These are phyloP conservation scores for Drosophila serrata DNA, from an alignment of 1,140 invertebrate species.

Conservation along the genomic window DNA sequence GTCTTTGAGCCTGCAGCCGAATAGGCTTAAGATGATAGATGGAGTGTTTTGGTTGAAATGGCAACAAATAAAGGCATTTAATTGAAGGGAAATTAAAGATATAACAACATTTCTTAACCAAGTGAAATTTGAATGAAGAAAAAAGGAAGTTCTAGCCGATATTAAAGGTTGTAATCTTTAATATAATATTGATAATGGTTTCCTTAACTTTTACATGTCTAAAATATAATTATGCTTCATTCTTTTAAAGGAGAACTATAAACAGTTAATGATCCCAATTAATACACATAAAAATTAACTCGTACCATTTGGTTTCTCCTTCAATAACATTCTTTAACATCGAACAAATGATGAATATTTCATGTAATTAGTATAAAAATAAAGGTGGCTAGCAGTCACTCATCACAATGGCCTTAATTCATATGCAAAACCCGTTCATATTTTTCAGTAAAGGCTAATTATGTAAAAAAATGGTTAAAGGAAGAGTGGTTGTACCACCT, in stretches of 20 bases:
- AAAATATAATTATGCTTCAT: neutral
- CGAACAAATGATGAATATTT: constrained; percentile 19
- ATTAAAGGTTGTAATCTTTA: too few relatives aligned
- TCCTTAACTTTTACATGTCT: neutral
- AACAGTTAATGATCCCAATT: neutral
- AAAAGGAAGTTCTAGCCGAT: neutral
- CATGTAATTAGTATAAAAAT: constrained; percentile 18
- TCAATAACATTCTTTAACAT: constrained; percentile 4
- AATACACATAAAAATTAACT: neutral
- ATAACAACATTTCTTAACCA: neutral
- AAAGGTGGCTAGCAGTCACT: constrained; percentile 1
- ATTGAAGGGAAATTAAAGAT: neutral
- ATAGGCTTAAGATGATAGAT: constrained; percentile 39
- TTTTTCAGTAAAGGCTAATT: constrained; percentile 57
- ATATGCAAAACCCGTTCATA: constrained; percentile 51
- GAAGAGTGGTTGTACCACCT: constrained; percentile 27
- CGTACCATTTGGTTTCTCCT: neutral
- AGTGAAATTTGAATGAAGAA: neutral
- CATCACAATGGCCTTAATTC: constrained; percentile 23
- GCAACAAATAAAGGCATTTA: neutral
- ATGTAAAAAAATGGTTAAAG: constrained; percentile 13
- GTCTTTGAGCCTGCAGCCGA: constrained; percentile 4
- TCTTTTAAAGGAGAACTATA: neutral
- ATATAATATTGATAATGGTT: too few relatives aligned
- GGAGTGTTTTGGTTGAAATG: constrained; percentile 13